These are phyloP conservation scores for Drosophila stalkeri DNA, from an alignment of 2,888 invertebrate genomes.

Conservation along the genomic window DNA sequence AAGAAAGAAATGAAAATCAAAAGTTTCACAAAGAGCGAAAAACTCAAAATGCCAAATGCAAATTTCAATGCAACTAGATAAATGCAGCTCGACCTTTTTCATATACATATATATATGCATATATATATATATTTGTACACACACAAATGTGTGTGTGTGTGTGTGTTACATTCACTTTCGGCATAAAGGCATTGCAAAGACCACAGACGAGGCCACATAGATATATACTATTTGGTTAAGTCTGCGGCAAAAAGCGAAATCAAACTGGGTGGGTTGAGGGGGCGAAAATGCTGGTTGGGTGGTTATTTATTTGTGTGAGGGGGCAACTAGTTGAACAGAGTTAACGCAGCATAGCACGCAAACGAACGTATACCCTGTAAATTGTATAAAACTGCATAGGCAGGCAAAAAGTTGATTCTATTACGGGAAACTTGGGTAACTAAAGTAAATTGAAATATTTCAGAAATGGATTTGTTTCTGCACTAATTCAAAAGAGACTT, in stretches of 20 bases:
- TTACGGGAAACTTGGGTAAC: background rate
- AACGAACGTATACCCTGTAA: conserved; percentile 35
- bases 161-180: conserved; percentile 48
- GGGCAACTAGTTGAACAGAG: conserved; percentile 66
- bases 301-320: conserved; percentile 1
- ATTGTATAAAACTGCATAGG: background rate
- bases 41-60: conserved; percentile 71
- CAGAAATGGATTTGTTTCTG: no score
- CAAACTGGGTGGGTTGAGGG: conserved; percentile 24
- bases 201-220: conserved; percentile 59
- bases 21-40: conserved; percentile 38
- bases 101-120: conserved; percentile 2
- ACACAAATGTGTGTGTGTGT: background rate
- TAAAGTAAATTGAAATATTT: background rate
- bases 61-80: conserved; percentile 63
- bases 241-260: conserved; percentile 60
- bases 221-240: conserved; percentile 38
- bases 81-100: conserved; percentile 39
- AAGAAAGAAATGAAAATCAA: conserved; percentile 26
- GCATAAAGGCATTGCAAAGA: conserved; percentile 42
- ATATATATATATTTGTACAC: background rate
- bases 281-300: background rate
- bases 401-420: background rate
- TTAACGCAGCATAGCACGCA: conserved; percentile 58
- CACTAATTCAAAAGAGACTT: no score